Percentiles rank a stretch among this genome's conserved stretches.
Conservation (phyloP, 2,113 vertebrate species). For the Phasianus colchicus region DNA sequence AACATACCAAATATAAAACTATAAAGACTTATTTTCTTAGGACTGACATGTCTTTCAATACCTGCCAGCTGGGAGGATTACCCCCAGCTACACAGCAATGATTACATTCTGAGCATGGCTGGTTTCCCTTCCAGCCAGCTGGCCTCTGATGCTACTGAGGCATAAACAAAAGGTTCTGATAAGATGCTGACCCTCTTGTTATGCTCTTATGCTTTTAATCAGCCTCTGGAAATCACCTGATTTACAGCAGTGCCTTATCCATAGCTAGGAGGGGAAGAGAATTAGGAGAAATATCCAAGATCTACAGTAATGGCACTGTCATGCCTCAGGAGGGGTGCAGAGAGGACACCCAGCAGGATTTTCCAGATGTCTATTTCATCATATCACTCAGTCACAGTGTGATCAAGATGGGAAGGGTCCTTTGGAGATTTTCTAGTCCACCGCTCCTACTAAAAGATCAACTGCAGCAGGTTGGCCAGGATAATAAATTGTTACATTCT, state of each 20-base stretch:
- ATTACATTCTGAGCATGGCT: not conserved
- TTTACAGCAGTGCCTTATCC: not conserved
- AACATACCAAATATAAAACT: not conserved
- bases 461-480: not conserved
- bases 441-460: not conserved
- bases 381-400: not conserved
- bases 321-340: not conserved
- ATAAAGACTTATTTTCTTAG: not conserved
- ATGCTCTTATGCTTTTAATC: not conserved
- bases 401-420: not conserved
- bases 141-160: not conserved
- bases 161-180: not conserved
- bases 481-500: not conserved
- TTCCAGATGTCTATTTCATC: not conserved
- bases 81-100: not conserved
- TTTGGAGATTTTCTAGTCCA: not conserved
- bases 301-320: not conserved
- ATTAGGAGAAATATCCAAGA: not conserved
- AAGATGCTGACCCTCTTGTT: not conserved
- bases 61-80: not conserved
- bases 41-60: not conserved
- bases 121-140: not conserved
- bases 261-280: not conserved
- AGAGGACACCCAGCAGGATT: not conserved
- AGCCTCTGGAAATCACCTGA: not conserved